Conservation (phyloP, 2,113 vertebrate species). For the Laticauda colubrina region DNA sequence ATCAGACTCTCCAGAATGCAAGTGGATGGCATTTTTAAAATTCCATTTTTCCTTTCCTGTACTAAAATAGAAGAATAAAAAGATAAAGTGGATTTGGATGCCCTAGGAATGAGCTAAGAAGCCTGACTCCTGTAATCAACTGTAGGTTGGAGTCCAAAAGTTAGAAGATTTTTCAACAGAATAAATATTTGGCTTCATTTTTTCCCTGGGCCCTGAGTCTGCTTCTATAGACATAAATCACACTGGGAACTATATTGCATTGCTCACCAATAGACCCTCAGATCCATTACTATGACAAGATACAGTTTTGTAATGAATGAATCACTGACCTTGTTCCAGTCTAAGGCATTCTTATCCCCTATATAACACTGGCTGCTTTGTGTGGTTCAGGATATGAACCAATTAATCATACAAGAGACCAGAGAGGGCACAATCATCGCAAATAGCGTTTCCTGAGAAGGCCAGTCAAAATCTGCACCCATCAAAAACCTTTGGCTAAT, state of each 20-base stretch:
- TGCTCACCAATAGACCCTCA: conserved; percentile 19
- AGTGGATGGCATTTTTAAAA: neutral
- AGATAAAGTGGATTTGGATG: neutral
- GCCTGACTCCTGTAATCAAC: neutral
- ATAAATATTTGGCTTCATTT: neutral
- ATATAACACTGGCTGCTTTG: neutral
- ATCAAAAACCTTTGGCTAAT: conserved; percentile 28
- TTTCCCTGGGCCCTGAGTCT: neutral
- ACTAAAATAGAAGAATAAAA: neutral
- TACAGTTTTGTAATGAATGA: neutral
- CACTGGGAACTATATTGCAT: neutral
- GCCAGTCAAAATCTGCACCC: conserved; percentile 12
- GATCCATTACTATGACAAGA: conserved; percentile 11
- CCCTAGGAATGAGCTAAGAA: neutral
- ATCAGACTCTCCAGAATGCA: neutral
- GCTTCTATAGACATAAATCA: neutral
- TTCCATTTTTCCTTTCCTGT: neutral
- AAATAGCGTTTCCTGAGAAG: neutral
- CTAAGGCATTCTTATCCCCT: conserved; percentile 36
- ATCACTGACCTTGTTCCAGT: conserved; percentile 27
- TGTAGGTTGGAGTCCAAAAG: neutral
- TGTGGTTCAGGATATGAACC: conserved; percentile 21
- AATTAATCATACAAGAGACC: neutral
- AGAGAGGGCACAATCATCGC: neutral
- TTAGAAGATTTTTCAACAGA: neutral